These are phyloP conservation scores for Heterohyrax brucei DNA, from an alignment of 2,797 vertebrate genomes.

Conservation along the genomic window DNA sequence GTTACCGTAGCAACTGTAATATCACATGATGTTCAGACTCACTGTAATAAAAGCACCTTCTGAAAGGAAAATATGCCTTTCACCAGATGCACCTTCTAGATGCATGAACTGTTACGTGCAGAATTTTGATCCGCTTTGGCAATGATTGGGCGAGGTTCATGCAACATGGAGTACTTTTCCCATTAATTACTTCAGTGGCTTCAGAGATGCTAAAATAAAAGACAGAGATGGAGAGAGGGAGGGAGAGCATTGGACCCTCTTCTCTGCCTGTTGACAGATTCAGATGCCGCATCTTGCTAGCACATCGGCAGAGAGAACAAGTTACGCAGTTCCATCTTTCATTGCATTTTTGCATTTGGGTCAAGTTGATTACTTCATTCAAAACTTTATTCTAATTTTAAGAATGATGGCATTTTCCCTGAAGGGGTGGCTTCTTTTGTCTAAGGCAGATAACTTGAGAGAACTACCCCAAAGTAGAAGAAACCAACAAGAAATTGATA, in stretches of 20 bases:
- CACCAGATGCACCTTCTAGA: conserved; percentile 66
- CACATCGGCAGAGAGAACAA: conserved; percentile 40
- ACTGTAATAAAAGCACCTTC: conserved; percentile 83
- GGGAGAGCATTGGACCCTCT: not conserved
- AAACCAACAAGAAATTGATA: conserved; percentile 22
- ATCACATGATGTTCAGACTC: conserved; percentile 80
- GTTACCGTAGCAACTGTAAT: conserved; percentile 91
- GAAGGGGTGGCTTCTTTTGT: not conserved
- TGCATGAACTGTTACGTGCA: conserved; percentile 61
- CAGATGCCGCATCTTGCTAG: not conserved
- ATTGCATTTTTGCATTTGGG: conserved; percentile 48
- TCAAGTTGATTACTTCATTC: conserved; percentile 70
- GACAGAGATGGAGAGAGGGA: not conserved
- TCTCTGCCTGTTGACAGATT: not conserved
- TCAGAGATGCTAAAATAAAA: not conserved
- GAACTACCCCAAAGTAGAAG: not conserved
- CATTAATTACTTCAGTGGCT: conserved; percentile 64
- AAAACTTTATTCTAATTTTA: conserved; percentile 74
- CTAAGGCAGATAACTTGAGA: not conserved
- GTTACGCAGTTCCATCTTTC: conserved; percentile 13
- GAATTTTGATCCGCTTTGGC: conserved; percentile 67
- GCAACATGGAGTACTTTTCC: not conserved
- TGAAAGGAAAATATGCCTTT: conserved; percentile 77
- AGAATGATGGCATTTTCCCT: conserved; percentile 38
- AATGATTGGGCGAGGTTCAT: conserved; percentile 1